Evolutionary conservation across 1,140 invertebrate species (phyloP).

Genomic region (Drosophila sucinea): DNA sequence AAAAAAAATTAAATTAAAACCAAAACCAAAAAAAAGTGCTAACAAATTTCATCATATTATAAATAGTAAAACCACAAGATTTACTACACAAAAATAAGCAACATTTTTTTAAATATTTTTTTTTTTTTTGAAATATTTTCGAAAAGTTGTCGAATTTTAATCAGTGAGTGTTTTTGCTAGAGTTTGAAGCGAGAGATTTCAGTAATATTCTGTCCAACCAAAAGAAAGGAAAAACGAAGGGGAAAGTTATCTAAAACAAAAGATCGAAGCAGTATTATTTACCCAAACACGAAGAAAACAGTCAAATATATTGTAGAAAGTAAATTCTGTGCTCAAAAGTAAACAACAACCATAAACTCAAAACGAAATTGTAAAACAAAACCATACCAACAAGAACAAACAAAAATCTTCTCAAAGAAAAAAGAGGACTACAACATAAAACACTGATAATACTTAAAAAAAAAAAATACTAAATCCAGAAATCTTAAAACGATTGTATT

Average conservation of each 20-base stretch:
- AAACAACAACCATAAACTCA: slow-evolving; percentile 19
- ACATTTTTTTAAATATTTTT: slow-evolving; percentile 1
- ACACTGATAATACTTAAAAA: slow-evolving; percentile 39
- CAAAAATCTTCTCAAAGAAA: slow-evolving; percentile 26
- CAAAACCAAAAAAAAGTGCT: slow-evolving; percentile 13
- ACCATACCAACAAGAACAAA: not conserved
- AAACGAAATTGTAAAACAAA: slow-evolving; percentile 8
- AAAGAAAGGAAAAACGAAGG: not conserved
- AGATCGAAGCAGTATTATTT: slow-evolving; percentile 10
- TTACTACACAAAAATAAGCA: not conserved
- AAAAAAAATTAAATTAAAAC: not conserved
- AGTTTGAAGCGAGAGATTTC: slow-evolving; percentile 5
- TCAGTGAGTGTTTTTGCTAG: slow-evolving; percentile 3
- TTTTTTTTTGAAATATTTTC: slow-evolving; percentile 9
- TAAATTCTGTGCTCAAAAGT: slow-evolving; percentile 50
- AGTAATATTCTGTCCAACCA: slow-evolving; percentile 5
- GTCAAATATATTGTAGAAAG: slow-evolving; percentile 6
- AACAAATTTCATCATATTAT: slow-evolving; percentile 11
- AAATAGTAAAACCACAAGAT: slow-evolving; percentile 5
- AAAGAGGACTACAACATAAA: slow-evolving; percentile 38
- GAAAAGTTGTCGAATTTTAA: slow-evolving; percentile 11
- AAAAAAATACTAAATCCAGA: slow-evolving; percentile 35
- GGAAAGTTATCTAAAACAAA: not conserved
- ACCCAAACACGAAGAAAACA: not conserved
- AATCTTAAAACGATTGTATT: slow-evolving; percentile 35